Evolutionary conservation across 2,797 vertebrate genomes (phyloP).

Genomic region (Hydrophis major): DNA sequence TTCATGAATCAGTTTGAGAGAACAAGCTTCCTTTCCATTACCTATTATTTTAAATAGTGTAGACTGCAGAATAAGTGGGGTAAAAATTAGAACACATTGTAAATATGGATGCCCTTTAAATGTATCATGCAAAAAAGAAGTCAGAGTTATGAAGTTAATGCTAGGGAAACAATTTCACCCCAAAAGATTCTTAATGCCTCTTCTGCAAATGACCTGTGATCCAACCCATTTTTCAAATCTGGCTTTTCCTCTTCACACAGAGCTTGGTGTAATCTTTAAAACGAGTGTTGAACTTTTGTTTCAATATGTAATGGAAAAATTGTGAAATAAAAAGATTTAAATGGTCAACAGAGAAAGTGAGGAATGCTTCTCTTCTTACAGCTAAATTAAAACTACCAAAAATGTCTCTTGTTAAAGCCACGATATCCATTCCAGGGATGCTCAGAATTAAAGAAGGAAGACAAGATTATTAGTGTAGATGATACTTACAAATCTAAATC

Average conservation of each 20-base stretch:
- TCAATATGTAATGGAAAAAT: slow-evolving; percentile 13
- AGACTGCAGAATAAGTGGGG: neutral
- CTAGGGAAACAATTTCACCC: neutral
- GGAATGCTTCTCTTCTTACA: neutral
- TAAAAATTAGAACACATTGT: neutral
- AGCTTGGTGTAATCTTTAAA: neutral
- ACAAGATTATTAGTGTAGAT: neutral
- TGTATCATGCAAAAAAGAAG: neutral
- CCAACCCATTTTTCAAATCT: too few species aligned
- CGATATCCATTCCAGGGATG: neutral
- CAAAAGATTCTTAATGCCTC: too few species aligned
- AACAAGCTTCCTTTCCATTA: too few species aligned
- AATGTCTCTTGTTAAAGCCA: neutral
- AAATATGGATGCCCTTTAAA: neutral
- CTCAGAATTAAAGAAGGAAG: neutral
- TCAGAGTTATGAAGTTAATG: neutral
- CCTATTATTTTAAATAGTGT: neutral
- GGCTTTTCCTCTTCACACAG: too few species aligned
- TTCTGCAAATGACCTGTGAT: too few species aligned
- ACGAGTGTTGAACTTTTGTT: neutral
- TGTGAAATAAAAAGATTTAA: neutral
- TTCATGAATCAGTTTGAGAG: too few species aligned
- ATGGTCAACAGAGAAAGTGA: neutral
- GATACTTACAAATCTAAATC: neutral
- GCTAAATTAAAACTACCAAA: neutral